Conservation (phyloP, 1,140 invertebrate genomes). For the Plectrocnemia conspersa region DNA sequence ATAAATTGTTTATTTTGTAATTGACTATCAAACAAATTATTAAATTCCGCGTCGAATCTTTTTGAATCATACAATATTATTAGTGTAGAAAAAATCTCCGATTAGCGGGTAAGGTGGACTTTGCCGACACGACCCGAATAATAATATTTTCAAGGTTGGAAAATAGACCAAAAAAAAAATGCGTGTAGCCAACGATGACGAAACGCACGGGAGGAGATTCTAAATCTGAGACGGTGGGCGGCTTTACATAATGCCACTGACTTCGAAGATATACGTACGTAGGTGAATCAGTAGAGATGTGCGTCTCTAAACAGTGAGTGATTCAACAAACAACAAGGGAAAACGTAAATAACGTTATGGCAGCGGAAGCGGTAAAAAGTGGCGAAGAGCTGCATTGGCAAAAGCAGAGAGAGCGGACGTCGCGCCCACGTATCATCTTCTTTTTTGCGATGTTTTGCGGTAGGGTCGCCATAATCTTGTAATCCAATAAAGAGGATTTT, state of each 20-base stretch:
- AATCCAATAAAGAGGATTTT: too few relatives aligned
- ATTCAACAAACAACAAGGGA: not conserved
- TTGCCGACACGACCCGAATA: too few relatives aligned
- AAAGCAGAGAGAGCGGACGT: not conserved
- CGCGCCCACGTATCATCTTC: not conserved
- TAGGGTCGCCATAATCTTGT: too few relatives aligned
- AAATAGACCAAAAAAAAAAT: not conserved
- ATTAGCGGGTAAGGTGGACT: not conserved
- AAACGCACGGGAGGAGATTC: not conserved
- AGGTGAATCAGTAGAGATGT: not conserved
- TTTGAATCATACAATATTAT: not conserved
- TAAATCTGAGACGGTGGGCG: not conserved
- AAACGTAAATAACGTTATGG: not conserved
- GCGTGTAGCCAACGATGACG: not conserved
- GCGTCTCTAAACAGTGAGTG: not conserved
- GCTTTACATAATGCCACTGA: constrained; percentile 6
- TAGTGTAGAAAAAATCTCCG: not conserved
- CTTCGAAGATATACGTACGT: not conserved
- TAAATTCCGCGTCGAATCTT: not conserved
- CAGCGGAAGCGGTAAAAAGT: not conserved
- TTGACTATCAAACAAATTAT: not conserved
- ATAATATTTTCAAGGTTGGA: not conserved
- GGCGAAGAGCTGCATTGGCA: not conserved
- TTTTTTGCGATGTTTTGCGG: too few relatives aligned
- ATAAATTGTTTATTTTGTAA: too few relatives aligned